phyloP scores from a whole-genome alignment of 1,140 invertebrate genomes.

The Atopsyche davidsoni region DNA sequence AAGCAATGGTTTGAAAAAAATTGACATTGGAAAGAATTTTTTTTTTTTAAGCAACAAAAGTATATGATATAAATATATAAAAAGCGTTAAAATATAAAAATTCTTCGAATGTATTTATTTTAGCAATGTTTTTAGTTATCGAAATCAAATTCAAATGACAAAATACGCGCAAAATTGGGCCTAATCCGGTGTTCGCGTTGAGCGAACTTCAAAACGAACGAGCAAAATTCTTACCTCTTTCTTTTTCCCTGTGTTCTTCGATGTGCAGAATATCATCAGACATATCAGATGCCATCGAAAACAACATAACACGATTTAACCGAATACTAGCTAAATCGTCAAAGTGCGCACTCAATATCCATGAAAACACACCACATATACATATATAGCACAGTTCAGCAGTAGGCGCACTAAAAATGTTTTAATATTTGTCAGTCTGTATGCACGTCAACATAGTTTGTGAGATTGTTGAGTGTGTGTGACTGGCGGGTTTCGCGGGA shows the following conservation, averaged over 20 bases:
- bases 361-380: slow-evolving; percentile 4
- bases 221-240: slow-evolving; percentile 17
- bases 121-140: neutral
- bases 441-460: no score
- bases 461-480: no score
- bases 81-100: no score
- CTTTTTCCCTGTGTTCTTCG: slow-evolving; percentile 19
- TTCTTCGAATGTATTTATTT: no score
- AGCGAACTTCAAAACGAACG: neutral
- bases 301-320: no score
- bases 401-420: slow-evolving; percentile 2
- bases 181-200: neutral
- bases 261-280: slow-evolving; percentile 18
- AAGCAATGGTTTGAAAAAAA: no score
- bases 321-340: no score
- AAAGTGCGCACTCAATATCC: no score
- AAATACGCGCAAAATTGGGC: slow-evolving; percentile 6
- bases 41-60: no score
- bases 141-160: neutral
- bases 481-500: neutral
- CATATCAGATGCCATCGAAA: slow-evolving; percentile 19
- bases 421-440: no score
- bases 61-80: no score
- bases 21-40: no score
- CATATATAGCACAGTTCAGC: neutral